Evolutionary conservation across 2,888 invertebrate species (phyloP), one percentile per base, ranked within the genome.

Genomic region (Oxytorus armatus): DNA sequence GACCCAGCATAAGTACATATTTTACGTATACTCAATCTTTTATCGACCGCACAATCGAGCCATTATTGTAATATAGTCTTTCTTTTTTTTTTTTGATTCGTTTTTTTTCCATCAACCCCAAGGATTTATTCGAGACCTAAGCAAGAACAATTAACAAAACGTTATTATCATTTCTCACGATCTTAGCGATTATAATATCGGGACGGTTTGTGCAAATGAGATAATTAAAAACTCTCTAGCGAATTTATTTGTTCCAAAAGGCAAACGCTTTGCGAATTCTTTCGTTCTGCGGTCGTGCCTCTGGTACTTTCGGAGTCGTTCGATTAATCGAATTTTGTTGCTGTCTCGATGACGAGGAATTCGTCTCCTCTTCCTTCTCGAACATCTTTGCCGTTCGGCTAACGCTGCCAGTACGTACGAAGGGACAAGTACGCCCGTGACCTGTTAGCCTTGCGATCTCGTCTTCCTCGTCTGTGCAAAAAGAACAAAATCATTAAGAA

Each of bases 211-310:
- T n/a, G n/a, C n/a, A n/a, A 29, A 29, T 3, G 5, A 29, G 5
- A 29, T 29, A 29, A 5, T 29, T 5, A 29, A 29, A 5, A 29
- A 29, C 2, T 29, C 5, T 29, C 29, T 29, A 3, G 29, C 29
- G 29, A 29, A 10, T 63, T 77, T 42, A 89, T 73, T 91, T 91
- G 68, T 92, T 92, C 93, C 93, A 93, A 86, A 93, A 93, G 4
- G 92, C 92, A 74, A 92, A 92, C 16, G 92, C 92, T 85, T 92
- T 92, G 51, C 92, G 92, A 81, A 92, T 87, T 73, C 88, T 87
- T 23, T 91, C 91, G 80, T 89, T 90, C 39, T 89, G 87, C 8
- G 88, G 85, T 76, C 81, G 75, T 47, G 75, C 75, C 49, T 80
- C 81, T 18, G 84, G 74, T 61, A 82, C 69, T 16, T 82, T 76